These are phyloP conservation scores for Diloba caeruleocephala DNA, from an alignment of 2,888 invertebrate genomes.

Conservation along the genomic window DNA sequence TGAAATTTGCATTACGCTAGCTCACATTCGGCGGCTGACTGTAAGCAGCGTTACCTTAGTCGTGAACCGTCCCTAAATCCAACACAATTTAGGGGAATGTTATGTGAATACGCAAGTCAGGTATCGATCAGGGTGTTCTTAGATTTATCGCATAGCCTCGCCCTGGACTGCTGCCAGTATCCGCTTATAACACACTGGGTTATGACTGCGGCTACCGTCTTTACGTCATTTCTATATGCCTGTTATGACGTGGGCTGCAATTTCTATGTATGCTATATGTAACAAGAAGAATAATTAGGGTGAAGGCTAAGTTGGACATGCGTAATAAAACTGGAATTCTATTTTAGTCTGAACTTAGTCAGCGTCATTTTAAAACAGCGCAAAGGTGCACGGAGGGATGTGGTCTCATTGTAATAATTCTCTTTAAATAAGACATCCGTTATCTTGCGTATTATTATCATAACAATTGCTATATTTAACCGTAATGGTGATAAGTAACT, in stretches of 20 bases:
- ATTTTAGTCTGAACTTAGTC: slow-evolving; percentile 1
- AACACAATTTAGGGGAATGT: neutral
- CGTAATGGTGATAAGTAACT: too few relatives aligned
- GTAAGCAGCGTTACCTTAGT: too few relatives aligned
- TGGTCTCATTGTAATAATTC: slow-evolving; percentile 16
- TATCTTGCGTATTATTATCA: slow-evolving; percentile 10
- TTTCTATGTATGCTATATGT: slow-evolving; percentile 11
- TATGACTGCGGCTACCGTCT: slow-evolving; percentile 24
- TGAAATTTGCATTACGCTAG: too few relatives aligned
- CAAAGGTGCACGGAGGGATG: neutral
- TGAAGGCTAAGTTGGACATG: slow-evolving; percentile 22
- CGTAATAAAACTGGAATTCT: neutral
- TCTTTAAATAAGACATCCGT: slow-evolving; percentile 20
- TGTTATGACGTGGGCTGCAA: slow-evolving; percentile 7
- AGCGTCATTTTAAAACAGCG: neutral
- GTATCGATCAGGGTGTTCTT: slow-evolving; percentile 28
- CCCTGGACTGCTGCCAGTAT: slow-evolving; percentile 51
- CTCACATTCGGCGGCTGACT: too few relatives aligned
- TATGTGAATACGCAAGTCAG: slow-evolving; percentile 5
- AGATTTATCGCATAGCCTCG: slow-evolving; percentile 19
- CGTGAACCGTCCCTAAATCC: too few relatives aligned
- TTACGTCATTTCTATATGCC: slow-evolving; percentile 54
- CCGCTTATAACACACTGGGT: slow-evolving; percentile 36
- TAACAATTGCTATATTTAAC: neutral
- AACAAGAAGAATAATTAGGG: slow-evolving; percentile 27